These are phyloP conservation scores for Isurus oxyrinchus DNA, from an alignment of 2,113 vertebrate species.

Conservation along the genomic window DNA sequence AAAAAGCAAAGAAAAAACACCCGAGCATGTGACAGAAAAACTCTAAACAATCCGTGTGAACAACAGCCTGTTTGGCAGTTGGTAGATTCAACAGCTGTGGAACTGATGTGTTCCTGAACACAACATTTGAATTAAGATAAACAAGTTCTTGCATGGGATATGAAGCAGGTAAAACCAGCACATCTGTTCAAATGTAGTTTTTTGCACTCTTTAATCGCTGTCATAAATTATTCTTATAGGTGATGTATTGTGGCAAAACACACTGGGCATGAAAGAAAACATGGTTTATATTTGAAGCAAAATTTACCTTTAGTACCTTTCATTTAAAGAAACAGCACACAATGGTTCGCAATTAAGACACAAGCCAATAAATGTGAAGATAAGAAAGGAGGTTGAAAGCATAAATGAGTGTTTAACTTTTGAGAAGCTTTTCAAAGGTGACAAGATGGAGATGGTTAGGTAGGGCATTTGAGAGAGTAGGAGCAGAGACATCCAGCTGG, in stretches of 20 bases:
- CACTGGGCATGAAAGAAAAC: conserved; percentile 33
- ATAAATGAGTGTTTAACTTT: not conserved
- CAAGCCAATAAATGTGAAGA: conserved; percentile 30
- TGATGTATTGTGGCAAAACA: conserved; percentile 41
- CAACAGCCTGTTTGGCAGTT: not conserved
- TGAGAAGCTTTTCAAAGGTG: not conserved
- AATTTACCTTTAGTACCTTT: conserved; percentile 41
- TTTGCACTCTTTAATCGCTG: conserved; percentile 37
- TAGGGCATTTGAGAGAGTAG: not conserved
- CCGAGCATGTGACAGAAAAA: not conserved
- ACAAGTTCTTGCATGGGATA: not conserved
- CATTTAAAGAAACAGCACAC: conserved; percentile 41
- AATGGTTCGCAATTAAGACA: conserved; percentile 38
- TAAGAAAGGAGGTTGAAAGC: not conserved
- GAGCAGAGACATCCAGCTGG: not conserved
- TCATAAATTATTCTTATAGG: conserved; percentile 39
- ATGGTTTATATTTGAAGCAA: conserved; percentile 43
- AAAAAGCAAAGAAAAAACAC: not conserved
- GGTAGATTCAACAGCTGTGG: not conserved
- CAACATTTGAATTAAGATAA: conserved; percentile 15
- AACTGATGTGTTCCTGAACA: not conserved
- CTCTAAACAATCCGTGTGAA: not conserved
- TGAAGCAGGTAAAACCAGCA: not conserved
- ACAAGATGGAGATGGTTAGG: not conserved
- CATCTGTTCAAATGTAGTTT: not conserved